Evolutionary conservation across 2,888 invertebrate species (phyloP).

Genomic region (Folsomia manolachei): DNA sequence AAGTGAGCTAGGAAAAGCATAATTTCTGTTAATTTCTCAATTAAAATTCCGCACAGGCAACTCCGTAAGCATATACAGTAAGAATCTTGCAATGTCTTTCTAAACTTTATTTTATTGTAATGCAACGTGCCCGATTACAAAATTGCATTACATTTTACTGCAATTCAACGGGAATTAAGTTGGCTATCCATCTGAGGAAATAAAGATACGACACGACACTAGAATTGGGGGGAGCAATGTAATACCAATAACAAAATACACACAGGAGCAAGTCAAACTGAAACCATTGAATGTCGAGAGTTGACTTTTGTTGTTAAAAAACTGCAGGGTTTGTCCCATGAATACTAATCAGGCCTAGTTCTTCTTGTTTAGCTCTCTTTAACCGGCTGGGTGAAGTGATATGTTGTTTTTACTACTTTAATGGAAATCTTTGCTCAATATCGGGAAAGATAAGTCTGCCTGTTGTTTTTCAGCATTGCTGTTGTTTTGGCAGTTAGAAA

Average conservation of each 20-base stretch:
- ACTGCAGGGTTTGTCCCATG: neutral
- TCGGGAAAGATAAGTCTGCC: too few species aligned
- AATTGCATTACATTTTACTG: neutral
- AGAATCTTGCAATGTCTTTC: neutral
- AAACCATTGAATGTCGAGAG: neutral
- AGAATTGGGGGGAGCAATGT: neutral
- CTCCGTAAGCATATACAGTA: neutral
- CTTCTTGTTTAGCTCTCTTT: too few species aligned
- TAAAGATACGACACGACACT: neutral
- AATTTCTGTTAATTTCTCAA: slow-evolving; percentile 13
- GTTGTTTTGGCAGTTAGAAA: too few species aligned
- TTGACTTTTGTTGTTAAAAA: slow-evolving; percentile 5
- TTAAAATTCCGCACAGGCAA: slow-evolving; percentile 12
- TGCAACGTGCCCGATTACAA: neutral
- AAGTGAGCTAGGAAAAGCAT: neutral
- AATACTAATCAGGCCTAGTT: neutral
- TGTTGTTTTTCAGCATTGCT: too few species aligned
- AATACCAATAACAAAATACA: too few species aligned
- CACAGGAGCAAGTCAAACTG: neutral
- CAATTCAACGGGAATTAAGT: neutral
- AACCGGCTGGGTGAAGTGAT: neutral
- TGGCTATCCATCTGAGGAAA: neutral
- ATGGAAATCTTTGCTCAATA: neutral
- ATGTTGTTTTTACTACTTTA: neutral
- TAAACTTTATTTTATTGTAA: slow-evolving; percentile 4